Evolutionary conservation across 2,888 invertebrate genomes (phyloP), one percentile per base, ranked within the genome.

Genomic region (Caenorhabditis virilis): DNA sequence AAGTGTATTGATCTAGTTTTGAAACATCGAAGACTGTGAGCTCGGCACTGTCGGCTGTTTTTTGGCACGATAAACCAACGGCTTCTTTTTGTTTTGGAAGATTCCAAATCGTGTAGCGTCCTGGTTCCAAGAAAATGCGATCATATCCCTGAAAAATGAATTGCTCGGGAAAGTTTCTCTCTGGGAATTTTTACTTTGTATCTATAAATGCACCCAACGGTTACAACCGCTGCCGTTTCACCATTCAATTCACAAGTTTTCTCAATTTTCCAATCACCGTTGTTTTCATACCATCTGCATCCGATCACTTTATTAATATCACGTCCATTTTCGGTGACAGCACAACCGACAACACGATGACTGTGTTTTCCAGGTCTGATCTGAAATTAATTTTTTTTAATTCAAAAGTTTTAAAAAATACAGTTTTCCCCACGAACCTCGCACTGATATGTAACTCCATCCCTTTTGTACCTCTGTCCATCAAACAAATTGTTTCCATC

Each of bases 291-390:
- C 80, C 80, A 80, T 45, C 76, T 56, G 62, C 79, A 80, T 46
- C 79, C 78, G 60, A 78, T 71, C 45, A 78, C 72, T 36, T 76
- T 59, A 38, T 80, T 78, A 15, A 79, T 62, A n/a, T 59, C 69
- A 16, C 52, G 49, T 43, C 77, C 77, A 35, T 72, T 66, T 25
- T 65, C 69, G 20, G 61, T 66, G 33, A 73, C 68, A 15, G 77
- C 62, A 50, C 80, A 80, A 2, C 76, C 80, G 30, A 79, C 77
- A 3, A 77, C 77, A 30, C 72, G 71, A 45, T 75, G 74, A 25
- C 71, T 65, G 43, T 64, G 70, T 22, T 64, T 67, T 46, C 72
- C 72, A 9, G 73, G 64, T 7, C 80, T 74, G 45, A 76, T 68
- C 75, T 74, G 49, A 1, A 64, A 65, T 26, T 22, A n/a, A 25